Percentiles rank a stretch among this genome's conserved stretches.
phyloP scores from a whole-genome alignment of 2,113 vertebrate genomes.

The Urocynchramus pylzowi region DNA sequence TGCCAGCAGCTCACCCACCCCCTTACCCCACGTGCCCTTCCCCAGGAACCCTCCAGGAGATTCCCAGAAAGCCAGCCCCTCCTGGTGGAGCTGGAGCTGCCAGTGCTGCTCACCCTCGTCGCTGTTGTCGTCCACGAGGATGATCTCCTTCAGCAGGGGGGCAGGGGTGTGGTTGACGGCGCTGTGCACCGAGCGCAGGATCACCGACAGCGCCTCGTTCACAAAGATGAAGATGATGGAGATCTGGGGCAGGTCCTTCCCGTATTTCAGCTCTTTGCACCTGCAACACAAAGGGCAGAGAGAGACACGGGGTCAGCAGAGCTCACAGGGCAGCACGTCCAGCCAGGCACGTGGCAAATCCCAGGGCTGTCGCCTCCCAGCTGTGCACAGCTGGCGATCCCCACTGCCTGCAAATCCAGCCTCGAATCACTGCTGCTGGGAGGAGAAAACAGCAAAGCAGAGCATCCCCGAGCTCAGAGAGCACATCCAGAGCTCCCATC shows the following conservation, averaged over 20 bases:
- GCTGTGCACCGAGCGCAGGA: slow-evolving; percentile 93
- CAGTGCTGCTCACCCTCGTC: slow-evolving; percentile 80
- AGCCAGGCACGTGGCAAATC: neutral
- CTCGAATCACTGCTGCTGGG: neutral
- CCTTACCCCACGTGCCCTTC: accelerated
- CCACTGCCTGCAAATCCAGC: neutral
- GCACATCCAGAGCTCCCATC: neutral
- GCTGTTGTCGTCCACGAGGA: slow-evolving; percentile 96
- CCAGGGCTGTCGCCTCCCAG: accelerated
- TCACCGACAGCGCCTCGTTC: slow-evolving; percentile 94
- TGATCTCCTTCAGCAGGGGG: slow-evolving; percentile 93
- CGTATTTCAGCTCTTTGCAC: slow-evolving; percentile 87
- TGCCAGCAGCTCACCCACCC: neutral
- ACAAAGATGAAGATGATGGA: slow-evolving; percentile 98
- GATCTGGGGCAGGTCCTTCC: slow-evolving; percentile 91
- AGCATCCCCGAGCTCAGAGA: neutral
- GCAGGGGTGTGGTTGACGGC: slow-evolving; percentile 93
- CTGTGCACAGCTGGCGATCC: neutral
- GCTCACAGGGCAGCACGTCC: accelerated
- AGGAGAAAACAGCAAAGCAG: neutral
- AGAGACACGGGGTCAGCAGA: slow-evolving; percentile 25
- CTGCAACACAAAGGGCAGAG: slow-evolving; percentile 52
- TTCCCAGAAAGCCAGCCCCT: neutral
- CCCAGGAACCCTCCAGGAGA: neutral
- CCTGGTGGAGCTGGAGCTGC: neutral